These are phyloP conservation scores for Trichacis sp. DNA, from an alignment of 2,888 invertebrate species.

Conservation along the genomic window DNA sequence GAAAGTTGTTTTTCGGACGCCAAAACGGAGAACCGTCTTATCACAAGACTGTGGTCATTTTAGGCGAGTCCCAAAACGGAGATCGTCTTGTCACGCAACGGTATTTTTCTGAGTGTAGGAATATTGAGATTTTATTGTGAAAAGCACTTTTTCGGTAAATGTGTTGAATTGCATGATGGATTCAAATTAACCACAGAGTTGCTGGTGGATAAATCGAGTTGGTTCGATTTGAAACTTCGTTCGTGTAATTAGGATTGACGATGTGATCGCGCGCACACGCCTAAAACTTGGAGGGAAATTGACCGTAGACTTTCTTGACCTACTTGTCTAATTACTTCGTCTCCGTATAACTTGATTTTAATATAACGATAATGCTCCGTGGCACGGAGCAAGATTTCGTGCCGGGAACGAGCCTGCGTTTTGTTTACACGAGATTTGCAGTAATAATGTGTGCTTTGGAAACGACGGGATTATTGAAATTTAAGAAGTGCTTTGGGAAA, in stretches of 20 bases:
- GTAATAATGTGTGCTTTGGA: slow-evolving; percentile 15
- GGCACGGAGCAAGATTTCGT: slow-evolving; percentile 16
- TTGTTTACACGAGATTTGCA: slow-evolving; percentile 13
- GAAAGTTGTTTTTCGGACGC: no score
- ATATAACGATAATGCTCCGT: slow-evolving; percentile 18
- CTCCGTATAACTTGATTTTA: slow-evolving; percentile 27
- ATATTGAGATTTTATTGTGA: no score
- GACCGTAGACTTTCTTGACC: slow-evolving; percentile 53
- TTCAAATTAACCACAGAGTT: not conserved
- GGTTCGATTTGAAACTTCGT: slow-evolving; percentile 17
- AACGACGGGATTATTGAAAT: slow-evolving; percentile 6
- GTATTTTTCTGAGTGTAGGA: no score
- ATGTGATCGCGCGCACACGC: slow-evolving; percentile 14
- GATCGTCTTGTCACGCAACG: no score
- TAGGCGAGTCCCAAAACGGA: no score
- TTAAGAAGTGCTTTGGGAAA: not conserved
- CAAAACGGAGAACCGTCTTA: no score
- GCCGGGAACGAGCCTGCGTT: not conserved
- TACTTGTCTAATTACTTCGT: slow-evolving; percentile 51
- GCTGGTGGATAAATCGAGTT: slow-evolving; percentile 14
- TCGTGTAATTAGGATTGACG: slow-evolving; percentile 11
- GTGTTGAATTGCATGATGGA: no score
- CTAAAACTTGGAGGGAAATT: slow-evolving; percentile 43
- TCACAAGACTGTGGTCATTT: no score
- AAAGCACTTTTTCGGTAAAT: no score